These are phyloP conservation scores for Sus scrofa DNA, from an alignment of 2,113 vertebrate species.

Conservation along the genomic window DNA sequence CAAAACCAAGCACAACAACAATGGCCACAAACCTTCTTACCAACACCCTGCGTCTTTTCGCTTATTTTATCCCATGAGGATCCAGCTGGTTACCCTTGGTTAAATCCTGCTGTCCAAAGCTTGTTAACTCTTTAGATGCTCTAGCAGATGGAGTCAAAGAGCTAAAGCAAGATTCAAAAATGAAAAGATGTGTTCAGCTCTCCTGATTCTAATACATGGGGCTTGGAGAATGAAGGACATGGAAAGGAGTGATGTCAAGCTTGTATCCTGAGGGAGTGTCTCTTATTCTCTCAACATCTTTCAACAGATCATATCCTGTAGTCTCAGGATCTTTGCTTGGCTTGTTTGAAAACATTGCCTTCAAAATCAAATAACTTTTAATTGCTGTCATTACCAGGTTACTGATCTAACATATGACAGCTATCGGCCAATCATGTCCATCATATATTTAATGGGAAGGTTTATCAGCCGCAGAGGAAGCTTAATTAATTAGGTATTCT, in stretches of 20 bases:
- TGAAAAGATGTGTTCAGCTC: neutral
- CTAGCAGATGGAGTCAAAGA: neutral
- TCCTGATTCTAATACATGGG: neutral
- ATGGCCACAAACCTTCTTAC: neutral
- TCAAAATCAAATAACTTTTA: constrained; percentile 69
- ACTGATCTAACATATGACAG: constrained; percentile 69
- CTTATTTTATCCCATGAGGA: neutral
- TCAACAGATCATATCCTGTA: neutral
- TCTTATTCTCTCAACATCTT: constrained; percentile 45
- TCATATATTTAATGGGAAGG: constrained; percentile 66
- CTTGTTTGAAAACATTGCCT: constrained; percentile 62
- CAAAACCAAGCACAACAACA: neutral
- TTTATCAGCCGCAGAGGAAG: constrained; percentile 69
- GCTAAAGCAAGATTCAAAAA: neutral
- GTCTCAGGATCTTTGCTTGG: neutral
- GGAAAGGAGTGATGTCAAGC: neutral
- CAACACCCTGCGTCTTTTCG: neutral
- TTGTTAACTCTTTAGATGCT: constrained; percentile 21
- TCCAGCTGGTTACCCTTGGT: neutral
- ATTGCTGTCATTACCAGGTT: constrained; percentile 73
- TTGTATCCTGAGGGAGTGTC: neutral
- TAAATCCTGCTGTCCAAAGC: neutral
- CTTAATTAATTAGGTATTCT: constrained; percentile 78
- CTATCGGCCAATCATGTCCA: constrained; percentile 64
- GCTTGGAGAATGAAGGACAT: neutral